Base-by-base conservation (phyloP, 2,797 vertebrate genomes). In the Lagocephalus sceleratus region DNA sequence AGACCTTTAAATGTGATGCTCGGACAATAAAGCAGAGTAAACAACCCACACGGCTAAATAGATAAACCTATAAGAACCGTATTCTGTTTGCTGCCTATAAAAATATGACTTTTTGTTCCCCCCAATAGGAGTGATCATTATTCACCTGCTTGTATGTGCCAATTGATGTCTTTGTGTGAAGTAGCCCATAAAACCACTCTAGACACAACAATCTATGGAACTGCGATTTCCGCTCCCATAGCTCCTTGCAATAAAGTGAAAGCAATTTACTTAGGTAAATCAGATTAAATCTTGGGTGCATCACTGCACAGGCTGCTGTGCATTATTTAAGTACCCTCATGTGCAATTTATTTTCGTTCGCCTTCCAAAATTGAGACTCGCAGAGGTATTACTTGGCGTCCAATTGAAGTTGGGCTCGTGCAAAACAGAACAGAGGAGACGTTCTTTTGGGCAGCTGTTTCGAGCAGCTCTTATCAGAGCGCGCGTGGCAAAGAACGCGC, bases 231-330 rank as follows among this genome's bases (percentile, higher is more conserved):
- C 40, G 21, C 51, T 32, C 51, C 29, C 47, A 21, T 47, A 49
- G 51, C 43, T 46, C 11, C 7, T 16, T 19, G 9, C 12, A 45
- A 63, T 54, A 26, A 52, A 51, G 46, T 20, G 10, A 54, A 41
- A 60, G 46, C 1, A 32, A 68, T 61, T 65, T 47, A 47, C 54
- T 58, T 45, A 46, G 5, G 29, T 48, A 60, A 60, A 71, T 63
- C 21, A 51, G 12, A 59, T 53, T 38, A 57, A 66, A 60, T 25
- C 41, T 20, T 47, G 6, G 7, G 3, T 47, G 48, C 55, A 43
- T 56, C 49, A 47, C 2, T 8, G 12, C 45, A 47, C 45, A 35
- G 40, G 23, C 14, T 45, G 44, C 21, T 51, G 20, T 47, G 20
- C 7, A 20, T 14, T 15, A 40, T 47, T 49, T 46, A 46, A 41